These are phyloP conservation scores for Zygaena filipendulae DNA, from an alignment of 2,888 invertebrate species.

Conservation along the genomic window DNA sequence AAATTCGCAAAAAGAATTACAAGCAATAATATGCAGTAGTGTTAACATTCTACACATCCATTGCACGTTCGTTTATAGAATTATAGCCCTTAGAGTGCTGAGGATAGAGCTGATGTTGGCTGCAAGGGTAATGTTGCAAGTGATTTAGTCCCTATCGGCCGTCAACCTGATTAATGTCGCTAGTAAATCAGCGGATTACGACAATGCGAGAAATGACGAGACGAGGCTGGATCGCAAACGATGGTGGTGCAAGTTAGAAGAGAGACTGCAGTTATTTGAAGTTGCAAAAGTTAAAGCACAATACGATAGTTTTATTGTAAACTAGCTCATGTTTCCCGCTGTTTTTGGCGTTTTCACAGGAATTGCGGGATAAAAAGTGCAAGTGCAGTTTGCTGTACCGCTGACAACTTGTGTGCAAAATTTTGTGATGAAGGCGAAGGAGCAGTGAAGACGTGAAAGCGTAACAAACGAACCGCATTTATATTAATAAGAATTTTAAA, in stretches of 20 bases:
- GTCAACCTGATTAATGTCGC: conserved; percentile 68
- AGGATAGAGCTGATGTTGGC: conserved; percentile 28
- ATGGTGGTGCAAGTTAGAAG: conserved; percentile 27
- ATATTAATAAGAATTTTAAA: too few relatives aligned
- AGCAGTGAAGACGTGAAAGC: too few relatives aligned
- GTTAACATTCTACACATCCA: conserved; percentile 35
- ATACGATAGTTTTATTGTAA: neutral
- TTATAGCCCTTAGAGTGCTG: conserved; percentile 24
- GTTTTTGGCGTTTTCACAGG: too few relatives aligned
- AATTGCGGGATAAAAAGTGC: too few relatives aligned
- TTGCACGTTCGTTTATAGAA: conserved; percentile 15
- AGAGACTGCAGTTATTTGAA: neutral
- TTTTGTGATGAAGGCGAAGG: too few relatives aligned
- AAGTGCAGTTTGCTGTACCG: too few relatives aligned
- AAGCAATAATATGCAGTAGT: conserved; percentile 65
- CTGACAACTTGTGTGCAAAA: too few relatives aligned
- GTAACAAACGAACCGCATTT: too few relatives aligned
- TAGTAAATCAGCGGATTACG: conserved; percentile 69
- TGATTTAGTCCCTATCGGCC: conserved; percentile 68
- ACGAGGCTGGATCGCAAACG: conserved; percentile 58
- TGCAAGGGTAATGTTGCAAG: conserved; percentile 39
- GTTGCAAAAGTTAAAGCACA: neutral
- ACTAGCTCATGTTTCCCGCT: too few relatives aligned
- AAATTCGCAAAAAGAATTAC: conserved; percentile 65
- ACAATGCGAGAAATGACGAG: conserved; percentile 70